Evolutionary conservation across 2,888 invertebrate species (phyloP), one percentile per base, ranked within the genome.

Genomic region (Metalampra italica): DNA sequence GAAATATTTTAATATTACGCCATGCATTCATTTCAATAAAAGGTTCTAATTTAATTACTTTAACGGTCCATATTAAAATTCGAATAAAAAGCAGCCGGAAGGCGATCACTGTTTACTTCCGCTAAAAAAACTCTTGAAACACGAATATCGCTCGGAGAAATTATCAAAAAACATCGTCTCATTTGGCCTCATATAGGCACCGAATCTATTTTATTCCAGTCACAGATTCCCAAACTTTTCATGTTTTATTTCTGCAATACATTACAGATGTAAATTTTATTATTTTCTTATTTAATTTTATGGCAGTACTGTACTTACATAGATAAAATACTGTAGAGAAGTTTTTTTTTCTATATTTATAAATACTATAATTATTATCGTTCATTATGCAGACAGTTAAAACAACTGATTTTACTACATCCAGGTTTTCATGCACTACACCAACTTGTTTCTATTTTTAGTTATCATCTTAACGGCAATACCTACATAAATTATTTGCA

Each of bases 41-140:
- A 63, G 54, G 46, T 51, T 56, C 60, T 66, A 67, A 72, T 72
- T 64, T 68, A 71, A 76, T 75, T 68, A 70, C 54, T 59, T 53
- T 71, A 68, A 69, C 72, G 70, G 67, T 46, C 56, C 61, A 55
- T 59, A 59, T 64, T 57, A 59, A 62, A 60, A 59, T 57, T 53
- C 32, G 50, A 59, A 62, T 62, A 69, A 72, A 70, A 73, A 72
- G 54, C 49, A 50, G 42, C 66, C 71, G 77, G 80, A 79, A 75
- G 68, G 61, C 54, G 54, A 49, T 50, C 62, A 67, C 65, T 75
- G 73, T 79, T 80, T 78, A 75, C 73, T 80, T 82, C 82, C 82
- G 76, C 52, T 58, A 59, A 67, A 78, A 76, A 71, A 68, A 56
- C 22, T 32, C 64, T 57, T 53, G 57, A 59, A 69, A 61, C 71